A percentile compares a stretch with the other conserved stretches of the same genome.
Conservation (phyloP, 1,140 invertebrate genomes). For the Dreissena polymorpha region DNA sequence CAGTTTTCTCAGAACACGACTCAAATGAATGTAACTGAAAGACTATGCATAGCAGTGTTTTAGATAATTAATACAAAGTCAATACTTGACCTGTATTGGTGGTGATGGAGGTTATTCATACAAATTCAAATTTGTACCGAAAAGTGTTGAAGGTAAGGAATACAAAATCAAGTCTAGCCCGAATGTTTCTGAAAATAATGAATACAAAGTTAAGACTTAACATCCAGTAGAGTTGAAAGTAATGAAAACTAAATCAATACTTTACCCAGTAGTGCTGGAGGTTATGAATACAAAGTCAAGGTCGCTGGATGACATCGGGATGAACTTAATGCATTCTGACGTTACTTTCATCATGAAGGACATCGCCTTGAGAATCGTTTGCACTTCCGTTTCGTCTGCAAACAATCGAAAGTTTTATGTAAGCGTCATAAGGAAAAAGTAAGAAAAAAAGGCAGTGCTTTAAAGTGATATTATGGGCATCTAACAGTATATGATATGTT, state of each 20-base stretch:
- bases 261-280: constrained; percentile 1
- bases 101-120: background rate
- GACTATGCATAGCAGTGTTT: no score
- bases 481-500: no score
- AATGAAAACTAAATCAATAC: background rate
- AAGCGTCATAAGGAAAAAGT: background rate
- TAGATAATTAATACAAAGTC: background rate
- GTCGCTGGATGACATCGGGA: background rate
- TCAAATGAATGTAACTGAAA: no score
- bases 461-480: no score
- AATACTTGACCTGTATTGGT: background rate
- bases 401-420: background rate
- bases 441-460: background rate
- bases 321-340: constrained; percentile 16
- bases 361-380: background rate
- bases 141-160: background rate
- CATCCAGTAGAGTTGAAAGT: background rate
- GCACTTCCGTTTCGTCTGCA: constrained; percentile 12
- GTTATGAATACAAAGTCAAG: constrained; percentile 29
- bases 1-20: no score
- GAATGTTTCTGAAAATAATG: background rate
- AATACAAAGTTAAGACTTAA: background rate
- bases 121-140: background rate
- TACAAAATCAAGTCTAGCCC: background rate
- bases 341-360: background rate